Base-by-base conservation (phyloP, 1,140 invertebrate species). In the Anadara kagoshimensis region DNA sequence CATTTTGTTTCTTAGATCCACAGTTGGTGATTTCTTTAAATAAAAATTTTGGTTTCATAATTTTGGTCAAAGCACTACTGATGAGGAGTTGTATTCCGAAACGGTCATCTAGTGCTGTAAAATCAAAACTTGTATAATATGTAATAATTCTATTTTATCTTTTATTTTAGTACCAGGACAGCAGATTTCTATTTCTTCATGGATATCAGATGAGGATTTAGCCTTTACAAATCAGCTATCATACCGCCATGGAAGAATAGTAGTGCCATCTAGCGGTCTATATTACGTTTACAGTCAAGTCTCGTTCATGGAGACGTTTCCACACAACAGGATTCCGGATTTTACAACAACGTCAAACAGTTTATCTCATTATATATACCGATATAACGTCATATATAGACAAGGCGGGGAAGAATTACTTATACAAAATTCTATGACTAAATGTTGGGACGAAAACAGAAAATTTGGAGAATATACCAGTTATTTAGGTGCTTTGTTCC, bases 271-370 rank as follows among this genome's bases (percentile, higher is more conserved):
- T 26, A 74, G 81, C 43, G 85, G 85, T 1, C 63, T 82, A 5
- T 87, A 85, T 70, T 87, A 81, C 69, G 81, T 87, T 0, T 87
- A 87, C 79, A 85, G 83, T 57, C 83, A 82, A 36, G 64, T 87
- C 18, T 78, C 84, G 16, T 86, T 86, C 77, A 61, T 84, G 16
- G 85, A 86, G 65, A 57, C 78, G 8, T 83, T 82, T 51, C 73
- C 73, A 44, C 54, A 73, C 26, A 68, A 74, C 20, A 71, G 63
- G n/a, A 47, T 20, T 0, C 47, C 36, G 16, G n/a, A n/a, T n/a
- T n/a, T n/a, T n/a, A n/a, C n/a, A n/a, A 75, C 75, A 14, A 74
- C 75, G 18, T 81, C 77, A 4, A 76, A 78, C 18, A 79, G 74
- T 43, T 56, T 87, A 12, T 85, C 85, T 5, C 85, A 87, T 69